Conservation (phyloP, 2,797 vertebrate species). For the Aselliscus stoliczkanus region DNA sequence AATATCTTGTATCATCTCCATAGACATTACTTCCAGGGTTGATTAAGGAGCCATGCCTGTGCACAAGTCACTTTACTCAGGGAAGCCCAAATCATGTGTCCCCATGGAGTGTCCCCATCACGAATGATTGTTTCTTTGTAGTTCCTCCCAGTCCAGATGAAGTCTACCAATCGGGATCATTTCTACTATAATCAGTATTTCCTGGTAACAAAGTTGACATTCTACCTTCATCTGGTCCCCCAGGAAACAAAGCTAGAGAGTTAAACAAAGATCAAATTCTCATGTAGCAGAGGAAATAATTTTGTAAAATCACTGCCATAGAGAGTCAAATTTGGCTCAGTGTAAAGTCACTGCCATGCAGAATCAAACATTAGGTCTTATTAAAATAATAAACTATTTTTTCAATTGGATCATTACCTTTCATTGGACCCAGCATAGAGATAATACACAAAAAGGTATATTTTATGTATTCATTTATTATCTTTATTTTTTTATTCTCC, state of each 20-base stretch:
- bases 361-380: not conserved
- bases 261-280: not conserved
- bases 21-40: not conserved
- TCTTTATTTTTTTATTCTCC: not conserved
- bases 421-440: not conserved
- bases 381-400: not conserved
- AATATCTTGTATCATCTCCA: not conserved
- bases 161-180: not conserved
- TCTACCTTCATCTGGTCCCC: not conserved
- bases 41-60: not conserved
- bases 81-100: not conserved
- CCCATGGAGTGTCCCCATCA: not conserved
- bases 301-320: not conserved
- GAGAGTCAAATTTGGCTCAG: too few relatives aligned
- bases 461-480: not conserved
- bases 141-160: not conserved
- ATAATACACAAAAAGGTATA: not conserved
- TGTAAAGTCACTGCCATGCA: not conserved
- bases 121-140: not conserved
- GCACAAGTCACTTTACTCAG: not conserved
- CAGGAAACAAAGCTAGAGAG: not conserved
- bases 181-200: not conserved
- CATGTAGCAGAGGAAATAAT: not conserved
- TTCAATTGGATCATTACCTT: not conserved
- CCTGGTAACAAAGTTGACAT: not conserved